Percentiles rank a stretch among this genome's conserved stretches.
These are phyloP conservation scores for Stylophora pistillata DNA, from an alignment of 64 coral and sea anemone species.

Conservation along the genomic window DNA sequence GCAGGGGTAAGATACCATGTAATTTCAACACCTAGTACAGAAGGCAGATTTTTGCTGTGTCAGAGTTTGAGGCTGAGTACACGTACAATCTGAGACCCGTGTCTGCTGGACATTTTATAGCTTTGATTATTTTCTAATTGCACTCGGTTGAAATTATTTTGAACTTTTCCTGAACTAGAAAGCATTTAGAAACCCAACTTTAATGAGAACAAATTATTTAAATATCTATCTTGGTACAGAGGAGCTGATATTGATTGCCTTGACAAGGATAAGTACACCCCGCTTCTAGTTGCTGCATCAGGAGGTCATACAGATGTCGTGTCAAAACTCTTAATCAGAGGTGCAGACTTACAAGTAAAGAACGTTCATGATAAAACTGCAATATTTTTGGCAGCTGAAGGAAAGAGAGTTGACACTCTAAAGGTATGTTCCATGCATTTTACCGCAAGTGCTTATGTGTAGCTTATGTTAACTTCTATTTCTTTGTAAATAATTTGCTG, in stretches of 20 bases:
- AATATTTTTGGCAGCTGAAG: conserved; percentile 90
- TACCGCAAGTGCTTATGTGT: neutral
- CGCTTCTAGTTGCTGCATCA: conserved; percentile 63
- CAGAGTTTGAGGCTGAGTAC: too few relatives aligned
- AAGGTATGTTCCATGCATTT: conserved; percentile 29
- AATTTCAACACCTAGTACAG: too few relatives aligned
- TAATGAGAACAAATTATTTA: neutral
- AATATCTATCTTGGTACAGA: conserved; percentile 33
- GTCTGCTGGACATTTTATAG: too few relatives aligned
- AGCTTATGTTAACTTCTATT: too few relatives aligned
- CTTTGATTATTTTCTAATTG: too few relatives aligned
- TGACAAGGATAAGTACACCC: conserved; percentile 95
- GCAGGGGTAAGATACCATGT: too few relatives aligned
- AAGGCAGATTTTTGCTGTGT: too few relatives aligned
- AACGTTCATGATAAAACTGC: conserved; percentile 81
- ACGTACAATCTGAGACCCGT: too few relatives aligned
- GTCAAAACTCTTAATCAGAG: conserved; percentile 41
- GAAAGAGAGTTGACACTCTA: conserved; percentile 80
- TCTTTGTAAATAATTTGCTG: too few relatives aligned
- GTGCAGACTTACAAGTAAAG: conserved; percentile 66
- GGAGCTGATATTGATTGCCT: conserved; percentile 86
- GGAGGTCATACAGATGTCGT: conserved; percentile 62
- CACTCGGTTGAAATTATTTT: too few relatives aligned
- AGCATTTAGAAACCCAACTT: neutral
- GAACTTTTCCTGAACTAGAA: neutral